Conservation (phyloP, 2,888 invertebrate species). For the Polyommatus iphigenia region DNA sequence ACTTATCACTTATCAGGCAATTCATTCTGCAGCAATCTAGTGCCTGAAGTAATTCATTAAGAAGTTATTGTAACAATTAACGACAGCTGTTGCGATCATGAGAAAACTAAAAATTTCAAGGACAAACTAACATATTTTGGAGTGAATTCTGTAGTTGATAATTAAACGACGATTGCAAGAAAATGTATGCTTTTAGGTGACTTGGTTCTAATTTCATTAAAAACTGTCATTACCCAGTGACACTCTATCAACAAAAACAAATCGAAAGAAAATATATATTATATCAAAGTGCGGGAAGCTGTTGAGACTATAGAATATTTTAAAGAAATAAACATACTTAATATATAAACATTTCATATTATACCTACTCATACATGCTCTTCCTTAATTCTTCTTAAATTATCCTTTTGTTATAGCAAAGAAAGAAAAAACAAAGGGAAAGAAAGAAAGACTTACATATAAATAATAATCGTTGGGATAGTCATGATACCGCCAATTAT, state of each 20-base stretch:
- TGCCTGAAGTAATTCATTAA: not conserved
- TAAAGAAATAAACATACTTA: too few relatives aligned
- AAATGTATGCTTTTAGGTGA: not conserved
- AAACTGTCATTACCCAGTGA: too few relatives aligned
- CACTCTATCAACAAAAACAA: too few relatives aligned
- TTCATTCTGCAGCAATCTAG: not conserved
- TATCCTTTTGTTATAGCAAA: too few relatives aligned
- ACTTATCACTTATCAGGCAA: not conserved
- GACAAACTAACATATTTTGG: not conserved
- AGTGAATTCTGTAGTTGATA: not conserved
- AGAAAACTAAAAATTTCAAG: not conserved
- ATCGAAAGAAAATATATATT: too few relatives aligned
- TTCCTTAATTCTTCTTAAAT: too few relatives aligned
- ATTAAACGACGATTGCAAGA: not conserved
- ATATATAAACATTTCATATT: too few relatives aligned
- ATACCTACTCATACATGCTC: too few relatives aligned
- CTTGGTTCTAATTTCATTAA: not conserved
- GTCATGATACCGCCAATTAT: slow-evolving; percentile 20
- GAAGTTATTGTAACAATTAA: not conserved
- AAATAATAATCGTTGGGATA: slow-evolving; percentile 17
- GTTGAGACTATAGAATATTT: too few relatives aligned
- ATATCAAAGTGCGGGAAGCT: too few relatives aligned
- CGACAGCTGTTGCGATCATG: not conserved
- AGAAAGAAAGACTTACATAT: not conserved
- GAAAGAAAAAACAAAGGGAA: not conserved